Evolutionary conservation across 2,113 vertebrate genomes (phyloP).

Genomic region (Hassar affinis): DNA sequence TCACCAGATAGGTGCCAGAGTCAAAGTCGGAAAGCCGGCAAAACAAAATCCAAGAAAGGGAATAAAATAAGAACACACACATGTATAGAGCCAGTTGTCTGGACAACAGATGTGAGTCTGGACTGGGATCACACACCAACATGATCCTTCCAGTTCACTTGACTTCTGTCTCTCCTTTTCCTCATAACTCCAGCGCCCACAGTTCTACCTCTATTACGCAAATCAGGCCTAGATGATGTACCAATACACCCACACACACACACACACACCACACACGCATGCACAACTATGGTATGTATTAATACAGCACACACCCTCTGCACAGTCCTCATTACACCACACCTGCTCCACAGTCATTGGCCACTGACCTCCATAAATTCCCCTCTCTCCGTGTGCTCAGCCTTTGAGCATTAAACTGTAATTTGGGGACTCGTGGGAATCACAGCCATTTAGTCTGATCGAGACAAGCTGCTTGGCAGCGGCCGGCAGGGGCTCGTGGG

Average conservation of each 20-base stretch:
- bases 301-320: conserved; percentile 35
- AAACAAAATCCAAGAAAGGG: conserved; percentile 17
- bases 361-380: conserved; percentile 56
- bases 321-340: conserved; percentile 40
- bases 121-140: conserved; percentile 57
- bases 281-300: background rate
- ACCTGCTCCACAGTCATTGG: conserved; percentile 51
- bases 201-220: conserved; percentile 10
- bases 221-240: background rate
- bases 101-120: conserved; percentile 69
- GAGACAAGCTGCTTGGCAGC: conserved; percentile 52
- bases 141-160: conserved; percentile 52
- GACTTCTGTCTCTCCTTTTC: conserved; percentile 17
- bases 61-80: conserved; percentile 13
- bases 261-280: too few species aligned
- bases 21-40: background rate
- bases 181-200: conserved; percentile 2
- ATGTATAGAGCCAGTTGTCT: conserved; percentile 48
- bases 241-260: conserved; percentile 13
- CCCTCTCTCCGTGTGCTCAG: conserved; percentile 45
- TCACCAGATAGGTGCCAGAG: background rate
- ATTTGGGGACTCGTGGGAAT: conserved; percentile 45
- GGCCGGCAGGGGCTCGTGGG: conserved; percentile 49
- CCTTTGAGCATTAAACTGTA: conserved; percentile 39
- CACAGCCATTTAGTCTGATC: conserved; percentile 45